Percentiles rank a stretch among this genome's conserved stretches.
Conservation (phyloP, 2,113 vertebrate genomes). For the Pao palembangensis region DNA sequence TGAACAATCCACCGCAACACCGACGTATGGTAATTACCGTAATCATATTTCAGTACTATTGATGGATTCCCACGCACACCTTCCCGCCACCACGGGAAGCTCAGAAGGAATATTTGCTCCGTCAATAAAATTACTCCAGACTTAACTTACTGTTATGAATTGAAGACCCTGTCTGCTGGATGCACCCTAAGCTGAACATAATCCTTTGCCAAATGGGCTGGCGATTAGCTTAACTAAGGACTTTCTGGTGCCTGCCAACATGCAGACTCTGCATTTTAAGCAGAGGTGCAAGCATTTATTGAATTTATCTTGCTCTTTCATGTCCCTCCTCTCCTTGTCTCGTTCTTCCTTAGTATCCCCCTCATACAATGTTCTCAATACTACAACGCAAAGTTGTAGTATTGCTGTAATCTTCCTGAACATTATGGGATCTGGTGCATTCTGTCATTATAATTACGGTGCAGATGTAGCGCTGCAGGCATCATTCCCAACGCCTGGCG, state of each 20-base stretch:
- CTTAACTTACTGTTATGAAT: slow-evolving; percentile 68
- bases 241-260: slow-evolving; percentile 61
- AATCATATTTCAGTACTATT: slow-evolving; percentile 57
- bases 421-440: background rate
- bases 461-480: background rate
- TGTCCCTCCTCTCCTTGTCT: too few species aligned
- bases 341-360: too few species aligned
- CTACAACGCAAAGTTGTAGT: background rate
- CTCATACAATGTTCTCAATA: slow-evolving; percentile 16
- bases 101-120: slow-evolving; percentile 51
- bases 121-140: slow-evolving; percentile 56
- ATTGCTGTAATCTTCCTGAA: background rate
- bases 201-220: slow-evolving; percentile 70
- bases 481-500: background rate
- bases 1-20: slow-evolving; percentile 26
- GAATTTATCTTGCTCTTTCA: too few species aligned
- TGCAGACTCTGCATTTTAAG: slow-evolving; percentile 66
- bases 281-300: slow-evolving; percentile 51
- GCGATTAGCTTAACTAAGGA: slow-evolving; percentile 69
- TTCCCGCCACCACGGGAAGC: slow-evolving; percentile 58
- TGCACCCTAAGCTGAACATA: slow-evolving; percentile 56
- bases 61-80: slow-evolving; percentile 49
- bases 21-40: slow-evolving; percentile 54
- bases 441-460: background rate
- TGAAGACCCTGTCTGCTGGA: slow-evolving; percentile 60